Conservation (phyloP, 2,797 vertebrate species). For the Smutsia gigantea region DNA sequence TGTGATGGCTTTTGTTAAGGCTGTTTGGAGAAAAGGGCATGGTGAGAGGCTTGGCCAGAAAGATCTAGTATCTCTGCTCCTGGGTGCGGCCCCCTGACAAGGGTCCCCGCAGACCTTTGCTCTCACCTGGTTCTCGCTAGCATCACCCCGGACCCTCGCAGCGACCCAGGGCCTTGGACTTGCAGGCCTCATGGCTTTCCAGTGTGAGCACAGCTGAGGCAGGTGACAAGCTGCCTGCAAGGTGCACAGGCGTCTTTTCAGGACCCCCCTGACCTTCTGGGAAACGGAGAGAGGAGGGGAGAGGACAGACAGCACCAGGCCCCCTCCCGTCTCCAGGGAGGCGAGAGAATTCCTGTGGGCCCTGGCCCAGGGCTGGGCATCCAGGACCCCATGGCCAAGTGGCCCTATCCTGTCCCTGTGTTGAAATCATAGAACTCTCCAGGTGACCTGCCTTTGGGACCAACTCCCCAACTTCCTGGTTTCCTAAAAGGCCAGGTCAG, state of each 20-base stretch:
- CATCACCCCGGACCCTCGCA: rapidly evolving
- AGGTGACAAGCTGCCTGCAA: rapidly evolving
- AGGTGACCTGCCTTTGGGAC: no score
- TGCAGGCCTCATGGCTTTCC: rapidly evolving
- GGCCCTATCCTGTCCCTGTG: not conserved
- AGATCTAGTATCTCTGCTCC: no score
- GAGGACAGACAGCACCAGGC: rapidly evolving
- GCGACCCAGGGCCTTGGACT: rapidly evolving
- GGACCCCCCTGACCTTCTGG: no score
- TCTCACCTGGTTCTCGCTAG: no score
- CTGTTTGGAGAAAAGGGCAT: not conserved
- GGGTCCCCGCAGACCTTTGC: not conserved
- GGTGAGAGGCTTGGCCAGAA: rapidly evolving
- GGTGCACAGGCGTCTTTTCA: rapidly evolving
- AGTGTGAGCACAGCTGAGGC: rapidly evolving
- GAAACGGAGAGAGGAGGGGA: not conserved
- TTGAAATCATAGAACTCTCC: no score
- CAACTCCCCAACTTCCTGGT: not conserved
- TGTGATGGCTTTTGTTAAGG: not conserved
- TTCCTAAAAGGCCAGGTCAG: not conserved
- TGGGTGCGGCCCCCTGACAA: rapidly evolving
- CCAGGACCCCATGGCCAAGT: rapidly evolving
- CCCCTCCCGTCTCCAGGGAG: rapidly evolving
- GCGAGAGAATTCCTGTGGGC: rapidly evolving
- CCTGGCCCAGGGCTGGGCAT: rapidly evolving